Base-by-base conservation (phyloP, 2,888 invertebrate species). In the Tipula confusa region DNA sequence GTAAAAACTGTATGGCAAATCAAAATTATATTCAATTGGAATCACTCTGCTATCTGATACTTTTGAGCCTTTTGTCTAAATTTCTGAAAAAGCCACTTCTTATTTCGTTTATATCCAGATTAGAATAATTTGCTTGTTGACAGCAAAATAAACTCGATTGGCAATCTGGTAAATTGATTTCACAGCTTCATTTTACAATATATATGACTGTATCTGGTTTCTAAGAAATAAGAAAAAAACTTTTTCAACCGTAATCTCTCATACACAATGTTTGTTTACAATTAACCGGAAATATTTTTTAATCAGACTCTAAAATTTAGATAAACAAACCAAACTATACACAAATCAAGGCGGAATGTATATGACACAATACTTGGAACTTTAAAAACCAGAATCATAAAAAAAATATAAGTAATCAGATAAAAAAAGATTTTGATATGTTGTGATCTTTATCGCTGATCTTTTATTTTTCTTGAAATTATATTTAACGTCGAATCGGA, bases 401-500 rank as follows among this genome's bases (percentile, higher is more conserved):
- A 64, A 64, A 18, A 64, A 33, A 33, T 7, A 33, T 4, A 24
- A 2, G 6, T 64, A 9, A 64, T 64, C 64, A 64, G 64, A 64
- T 64, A 64, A 64, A 64, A 18, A 64, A 64, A n/a, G n/a, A 18
- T 24, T 64, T 64, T 5, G 43, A 43, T n/a, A 43, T 43, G 43
- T 24, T 64, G 64, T 64, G 64, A 64, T 64, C 64, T 64, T 64
- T 24, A 64, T 64, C 64, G 64, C 64, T 64, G 64, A 64, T 64
- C 24, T 18, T 64, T 64, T 64, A 64, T 18, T 64, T 64, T 64
- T 64, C 64, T 64, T 64, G 64, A 64, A 64, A 64, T 43, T 43
- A 43, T 6, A 15, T 15, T 43, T 43, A 43, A 15, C 15, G 24
- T 64, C 11, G 24, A 18, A 11, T 64, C 24, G 24, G 24, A 64